Evolutionary conservation across 2,797 vertebrate species (phyloP), one percentile per base, ranked within the genome.

Genomic region (Crocidura indochinensis): DNA sequence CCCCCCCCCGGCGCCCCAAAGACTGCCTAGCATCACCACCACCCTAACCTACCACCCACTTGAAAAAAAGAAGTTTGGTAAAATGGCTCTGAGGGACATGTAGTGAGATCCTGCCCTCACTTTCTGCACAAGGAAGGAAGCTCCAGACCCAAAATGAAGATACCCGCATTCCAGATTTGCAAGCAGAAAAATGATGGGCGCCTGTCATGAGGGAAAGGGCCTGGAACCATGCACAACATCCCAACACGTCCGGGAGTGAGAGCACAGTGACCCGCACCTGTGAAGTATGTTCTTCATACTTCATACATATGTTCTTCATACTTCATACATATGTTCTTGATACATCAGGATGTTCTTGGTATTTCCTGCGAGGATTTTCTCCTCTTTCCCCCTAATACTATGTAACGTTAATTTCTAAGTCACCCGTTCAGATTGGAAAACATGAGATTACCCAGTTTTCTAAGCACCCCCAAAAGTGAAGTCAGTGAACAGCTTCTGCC

Each of bases 361-460:
- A 27, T 27, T 74, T 93, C 65, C 31, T 84, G 26, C 9, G 69
- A 47, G 51, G 29, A 31, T 12, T 91, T 83, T 49, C 73, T 83
- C 38, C 46, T 78, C 60, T 62, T 72, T 79, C 75, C 11, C 11
- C 29, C 79, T 80, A 53, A 17, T 15, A 15, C 62, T 27, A 29
- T 78, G 14, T 51, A 68, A 73, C 68, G 53, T 64, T 69, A 29
- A 79, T 88, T 73, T 60, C 56, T 20, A 60, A 60, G 56, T 60
- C 22, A 60, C 19, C 56, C 20, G 56, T 4, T 60, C 56, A 60
- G 56, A 60, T 20, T 6, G 56, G 15, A 60, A 60, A 60, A 60
- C 17, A 20, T 22, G 56, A 60, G 56, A 20, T 20, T 22, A 60
- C 56, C 56, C 56, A 19, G 56, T 20, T 53, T 38, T 84, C 19